phyloP scores from a whole-genome alignment of 1,140 invertebrate genomes.

The Drosophila yakuba region DNA sequence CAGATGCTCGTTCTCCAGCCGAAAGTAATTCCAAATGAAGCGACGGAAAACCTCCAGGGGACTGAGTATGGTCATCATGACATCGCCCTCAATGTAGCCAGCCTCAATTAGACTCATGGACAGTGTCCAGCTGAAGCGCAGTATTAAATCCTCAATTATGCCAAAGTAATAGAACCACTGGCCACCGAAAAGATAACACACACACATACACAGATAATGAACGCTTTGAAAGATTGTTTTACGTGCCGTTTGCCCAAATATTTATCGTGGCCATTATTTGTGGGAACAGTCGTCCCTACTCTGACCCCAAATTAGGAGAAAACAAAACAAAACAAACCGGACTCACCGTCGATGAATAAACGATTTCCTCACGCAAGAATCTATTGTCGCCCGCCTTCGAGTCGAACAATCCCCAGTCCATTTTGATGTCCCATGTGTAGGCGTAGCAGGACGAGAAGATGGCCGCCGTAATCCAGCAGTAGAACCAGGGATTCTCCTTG shows the following conservation, averaged over 20 bases:
- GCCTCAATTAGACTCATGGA: slow-evolving; percentile 92
- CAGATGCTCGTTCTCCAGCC: slow-evolving; percentile 96
- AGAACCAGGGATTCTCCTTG: slow-evolving; percentile 92
- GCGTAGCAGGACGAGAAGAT: slow-evolving; percentile 94
- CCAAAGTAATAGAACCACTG: slow-evolving; percentile 98
- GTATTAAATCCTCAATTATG: slow-evolving; percentile 97
- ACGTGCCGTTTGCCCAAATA: slow-evolving; percentile 73
- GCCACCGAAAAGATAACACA: background rate
- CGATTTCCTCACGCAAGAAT: slow-evolving; percentile 91
- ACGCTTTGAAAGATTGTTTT: slow-evolving; percentile 71
- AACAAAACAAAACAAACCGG: background rate
- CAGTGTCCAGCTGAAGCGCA: slow-evolving; percentile 93
- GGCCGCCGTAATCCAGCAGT: slow-evolving; percentile 91
- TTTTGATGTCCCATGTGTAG: slow-evolving; percentile 97
- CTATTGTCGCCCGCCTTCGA: slow-evolving; percentile 92
- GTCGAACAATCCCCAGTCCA: slow-evolving; percentile 99
- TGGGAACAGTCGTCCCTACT: background rate
- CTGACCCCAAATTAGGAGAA: background rate
- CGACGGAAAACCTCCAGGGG: slow-evolving; percentile 93
- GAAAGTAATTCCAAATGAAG: slow-evolving; percentile 97
- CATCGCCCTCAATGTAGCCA: slow-evolving; percentile 89
- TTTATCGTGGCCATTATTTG: slow-evolving; percentile 73
- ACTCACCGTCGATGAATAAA: slow-evolving; percentile 89
- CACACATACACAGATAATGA: slow-evolving; percentile 40
- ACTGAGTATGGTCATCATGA: slow-evolving; percentile 91